Base-by-base conservation (phyloP, 2,797 vertebrate genomes). In the Gallinago stenura region DNA sequence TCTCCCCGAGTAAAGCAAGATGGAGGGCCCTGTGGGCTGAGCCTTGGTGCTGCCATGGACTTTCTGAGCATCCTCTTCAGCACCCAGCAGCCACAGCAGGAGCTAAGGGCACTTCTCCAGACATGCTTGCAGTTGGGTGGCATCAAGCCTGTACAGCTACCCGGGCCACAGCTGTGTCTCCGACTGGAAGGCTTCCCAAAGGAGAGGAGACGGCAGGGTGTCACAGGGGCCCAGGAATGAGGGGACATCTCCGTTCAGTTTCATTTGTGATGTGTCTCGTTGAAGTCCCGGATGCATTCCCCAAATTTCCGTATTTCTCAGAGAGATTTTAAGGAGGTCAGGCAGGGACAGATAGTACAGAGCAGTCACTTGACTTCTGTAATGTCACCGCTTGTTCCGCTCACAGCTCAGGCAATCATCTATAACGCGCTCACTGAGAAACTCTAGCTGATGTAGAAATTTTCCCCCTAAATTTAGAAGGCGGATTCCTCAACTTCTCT, bases 321-420 rank as follows among this genome's bases (percentile, higher is more conserved):
- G 65, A 41, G 57, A 93, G 73, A 73, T 84, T 93, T 87, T 85
- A 78, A 87, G 89, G 79, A 92, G 92, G 94, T 96, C 92, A 89
- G 54, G 68, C 79, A 79, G 84, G 93, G 95, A 96, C 89, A 96
- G 68, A 71, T 5, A 95, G 62, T 30, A 45, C 57, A 39, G 51
- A 83, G 86, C 79, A 90, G 84, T 78, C 93, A 77, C 69, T 91
- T 96, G 86, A 83, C 86, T 95, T 96, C 48, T 85, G 64, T 93
- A 96, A 90, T 97, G 91, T 95, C 96, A 94, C 73, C 69, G 58
- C 91, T 95, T 95, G 87, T 97, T 97, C 83, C 80, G 37, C 92
- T 95, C 89, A 80, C 39, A 92, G 15, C 73, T 87, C 58, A 54
- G 61, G 62, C 71, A 85, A 82, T 89, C 82, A 73, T 77, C 96